Conservation (phyloP, 2,113 vertebrate genomes). For the Paraplagusia blochii region DNA sequence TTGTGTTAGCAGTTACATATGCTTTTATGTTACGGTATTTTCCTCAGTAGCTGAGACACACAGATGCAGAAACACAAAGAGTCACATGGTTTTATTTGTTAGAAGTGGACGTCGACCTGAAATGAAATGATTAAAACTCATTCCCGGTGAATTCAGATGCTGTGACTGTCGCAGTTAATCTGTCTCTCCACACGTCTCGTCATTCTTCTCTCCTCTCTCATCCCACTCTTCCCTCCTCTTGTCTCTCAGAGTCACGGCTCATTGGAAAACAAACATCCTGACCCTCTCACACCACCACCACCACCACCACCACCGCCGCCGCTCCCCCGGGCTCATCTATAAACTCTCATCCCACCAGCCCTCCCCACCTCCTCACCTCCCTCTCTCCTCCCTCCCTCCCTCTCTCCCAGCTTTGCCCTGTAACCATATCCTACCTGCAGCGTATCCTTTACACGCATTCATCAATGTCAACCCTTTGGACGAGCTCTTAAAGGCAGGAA, state of each 20-base stretch:
- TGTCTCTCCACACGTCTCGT: conserved; percentile 57
- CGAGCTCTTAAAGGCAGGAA: conserved; percentile 62
- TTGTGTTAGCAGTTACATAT: too few species aligned
- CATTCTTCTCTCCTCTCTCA: conserved; percentile 61
- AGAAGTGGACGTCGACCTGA: too few species aligned
- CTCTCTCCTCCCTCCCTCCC: conserved; percentile 61
- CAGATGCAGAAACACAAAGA: too few species aligned
- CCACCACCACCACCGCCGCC: conserved; percentile 42
- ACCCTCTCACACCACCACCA: conserved; percentile 44
- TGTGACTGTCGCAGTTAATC: conserved; percentile 42
- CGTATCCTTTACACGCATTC: conserved; percentile 81
- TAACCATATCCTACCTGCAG: conserved; percentile 85
- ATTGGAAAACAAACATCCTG: conserved; percentile 84
- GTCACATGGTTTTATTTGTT: too few species aligned
- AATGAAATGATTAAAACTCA: conserved; percentile 45
- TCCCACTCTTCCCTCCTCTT: conserved; percentile 69
- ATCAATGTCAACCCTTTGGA: conserved; percentile 81
- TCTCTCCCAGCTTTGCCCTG: conserved; percentile 68
- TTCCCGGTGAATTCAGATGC: conserved; percentile 42
- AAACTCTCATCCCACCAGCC: conserved; percentile 62
- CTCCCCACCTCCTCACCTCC: too few species aligned
- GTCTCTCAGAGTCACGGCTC: conserved; percentile 77
- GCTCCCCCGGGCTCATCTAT: conserved; percentile 64
- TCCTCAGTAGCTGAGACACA: too few species aligned
- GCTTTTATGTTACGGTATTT: too few species aligned